Percentiles rank a stretch among this genome's conserved stretches.
These are phyloP conservation scores for Nomada goodeniana DNA, from an alignment of 2,888 invertebrate species.

Conservation along the genomic window DNA sequence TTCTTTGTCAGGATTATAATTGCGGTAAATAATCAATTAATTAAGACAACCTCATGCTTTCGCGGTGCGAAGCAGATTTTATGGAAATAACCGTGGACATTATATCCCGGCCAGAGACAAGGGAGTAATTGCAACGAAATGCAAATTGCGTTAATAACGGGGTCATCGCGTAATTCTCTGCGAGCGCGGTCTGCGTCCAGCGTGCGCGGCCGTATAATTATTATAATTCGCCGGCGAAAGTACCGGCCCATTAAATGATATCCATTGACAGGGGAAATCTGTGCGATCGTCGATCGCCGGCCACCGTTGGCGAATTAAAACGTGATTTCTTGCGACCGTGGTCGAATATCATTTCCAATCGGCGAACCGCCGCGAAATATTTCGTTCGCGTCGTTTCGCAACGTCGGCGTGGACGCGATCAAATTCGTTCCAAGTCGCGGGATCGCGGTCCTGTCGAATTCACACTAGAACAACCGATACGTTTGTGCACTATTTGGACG, in stretches of 20 bases:
- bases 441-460: too few relatives aligned
- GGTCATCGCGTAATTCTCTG: constrained; percentile 66
- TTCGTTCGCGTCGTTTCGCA: background rate
- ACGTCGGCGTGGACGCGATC: too few relatives aligned
- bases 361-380: background rate
- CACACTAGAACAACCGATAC: too few relatives aligned
- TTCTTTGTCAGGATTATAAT: constrained; percentile 59
- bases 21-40: constrained; percentile 66
- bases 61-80: constrained; percentile 66
- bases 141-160: constrained; percentile 70
- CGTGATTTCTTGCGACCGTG: constrained; percentile 42
- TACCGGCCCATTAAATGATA: constrained; percentile 59
- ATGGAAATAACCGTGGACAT: constrained; percentile 63
- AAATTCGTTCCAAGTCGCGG: too few relatives aligned
- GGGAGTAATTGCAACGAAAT: constrained; percentile 69
- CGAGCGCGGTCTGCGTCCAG: constrained; percentile 33
- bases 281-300: constrained; percentile 56
- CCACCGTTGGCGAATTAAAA: constrained; percentile 58
- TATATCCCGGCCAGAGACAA: constrained; percentile 45
- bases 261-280: constrained; percentile 63
- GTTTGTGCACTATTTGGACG: too few relatives aligned
- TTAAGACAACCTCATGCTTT: constrained; percentile 68
- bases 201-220: constrained; percentile 57
- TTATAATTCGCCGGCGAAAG: constrained; percentile 68
- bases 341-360: constrained; percentile 32